These are phyloP conservation scores for Ditylenchus dipsaci DNA, from an alignment of 1,140 invertebrate genomes.

Conservation along the genomic window DNA sequence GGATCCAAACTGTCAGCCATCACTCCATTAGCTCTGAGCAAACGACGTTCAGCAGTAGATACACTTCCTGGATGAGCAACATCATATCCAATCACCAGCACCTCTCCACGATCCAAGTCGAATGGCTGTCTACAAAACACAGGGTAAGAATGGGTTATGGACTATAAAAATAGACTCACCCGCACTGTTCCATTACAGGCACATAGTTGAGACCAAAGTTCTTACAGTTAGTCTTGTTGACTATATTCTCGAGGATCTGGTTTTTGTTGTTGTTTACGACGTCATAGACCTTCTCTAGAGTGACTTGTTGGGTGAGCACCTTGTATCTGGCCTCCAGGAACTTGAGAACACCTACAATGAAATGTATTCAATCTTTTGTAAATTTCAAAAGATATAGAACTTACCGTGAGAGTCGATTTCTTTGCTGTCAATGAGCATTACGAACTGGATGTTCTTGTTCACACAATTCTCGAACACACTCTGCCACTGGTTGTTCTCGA, in stretches of 20 bases:
- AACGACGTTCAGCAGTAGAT: conserved; percentile 14
- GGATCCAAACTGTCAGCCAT: conserved; percentile 23
- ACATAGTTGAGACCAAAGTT: too few relatives aligned
- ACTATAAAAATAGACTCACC: too few relatives aligned
- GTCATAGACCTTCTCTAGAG: neutral
- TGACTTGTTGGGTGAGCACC: conserved; percentile 16
- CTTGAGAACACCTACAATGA: conserved; percentile 4
- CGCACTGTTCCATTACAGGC: conserved; percentile 3
- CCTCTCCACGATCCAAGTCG: too few relatives aligned
- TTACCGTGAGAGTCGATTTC: neutral
- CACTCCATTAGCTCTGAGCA: conserved; percentile 28
- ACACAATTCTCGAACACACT: neutral
- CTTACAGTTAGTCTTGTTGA: conserved; percentile 15
- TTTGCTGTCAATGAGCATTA: neutral
- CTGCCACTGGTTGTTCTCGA: neutral
- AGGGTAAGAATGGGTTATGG: too few relatives aligned
- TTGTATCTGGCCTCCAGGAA: conserved; percentile 12
- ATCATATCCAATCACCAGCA: too few relatives aligned
- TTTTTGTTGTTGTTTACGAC: conserved; percentile 5
- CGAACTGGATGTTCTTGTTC: neutral
- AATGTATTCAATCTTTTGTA: neutral
- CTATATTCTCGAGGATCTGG: conserved; percentile 11
- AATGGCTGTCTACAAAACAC: too few relatives aligned
- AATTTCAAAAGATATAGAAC: too few relatives aligned
- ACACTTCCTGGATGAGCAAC: conserved; percentile 23